Base-by-base conservation (phyloP, 2,113 vertebrate genomes). In the Emydura subglobosa region DNA sequence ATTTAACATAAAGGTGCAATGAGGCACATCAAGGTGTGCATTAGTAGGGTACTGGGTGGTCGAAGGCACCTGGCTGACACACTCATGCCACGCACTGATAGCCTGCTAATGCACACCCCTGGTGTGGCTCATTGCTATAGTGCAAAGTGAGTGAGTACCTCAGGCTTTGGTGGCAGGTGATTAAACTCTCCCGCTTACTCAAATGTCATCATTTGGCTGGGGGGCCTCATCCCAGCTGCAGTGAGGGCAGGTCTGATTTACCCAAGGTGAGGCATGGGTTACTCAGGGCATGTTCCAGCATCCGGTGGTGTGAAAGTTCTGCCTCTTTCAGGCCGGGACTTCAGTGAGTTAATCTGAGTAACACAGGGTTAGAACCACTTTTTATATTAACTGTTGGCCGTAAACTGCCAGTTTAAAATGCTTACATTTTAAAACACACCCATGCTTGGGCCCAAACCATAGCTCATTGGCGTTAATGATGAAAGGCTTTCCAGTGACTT, bases 221-320 rank as follows among this genome's bases (percentile, higher is more conserved):
- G 13, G 44, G 17, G 50, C 0, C 0, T 50, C 86, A 82, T 68
- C 39, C 42, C 72, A 89, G 82, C 92, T 92, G 88, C 59, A 85
- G 59, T n/a, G 14, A 44, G 47, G 81, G 68, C 4, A 0, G 55
- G 5, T 88, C 55, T 0, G 0, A 31, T 25, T 72, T 0, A 1
- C 19, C 34, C 3, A 53, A 59, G 74, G 34, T 2, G 80, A 72
- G 29, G 61, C 39, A 19, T 59, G 5, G 51, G 42, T 24, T 61
- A 83, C 31, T 90, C 0, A 1, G 82, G 87, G 92, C 44, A 85
- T 1, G 4, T 6, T 25, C 88, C 79, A 50, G 74, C 65, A 57
- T 0, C 8, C 53, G 0, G 1, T 0, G 1, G 39, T 85, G 74
- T 74, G 0, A 0, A 0, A 1, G 1, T 34, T 87, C 76, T 74